Evolutionary conservation across 2,113 vertebrate genomes (phyloP).

Genomic region (Microtus oregoni): DNA sequence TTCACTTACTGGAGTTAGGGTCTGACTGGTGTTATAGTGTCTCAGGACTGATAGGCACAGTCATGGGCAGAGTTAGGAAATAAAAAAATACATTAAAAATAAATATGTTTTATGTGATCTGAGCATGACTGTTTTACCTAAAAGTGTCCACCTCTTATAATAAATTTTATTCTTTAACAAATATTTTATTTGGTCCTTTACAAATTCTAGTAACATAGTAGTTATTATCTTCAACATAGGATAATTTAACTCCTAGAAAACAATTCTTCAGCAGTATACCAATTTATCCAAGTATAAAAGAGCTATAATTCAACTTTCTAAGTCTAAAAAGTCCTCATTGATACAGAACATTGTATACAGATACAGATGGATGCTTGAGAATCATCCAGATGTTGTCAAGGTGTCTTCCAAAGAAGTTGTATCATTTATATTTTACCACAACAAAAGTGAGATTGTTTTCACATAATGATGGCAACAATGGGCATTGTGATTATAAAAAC

Average conservation of each 20-base stretch:
- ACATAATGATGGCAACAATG: not conserved
- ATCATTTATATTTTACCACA: not conserved
- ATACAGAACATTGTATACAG: too few relatives aligned
- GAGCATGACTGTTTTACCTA: slow-evolving; percentile 19
- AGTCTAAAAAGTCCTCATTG: not conserved
- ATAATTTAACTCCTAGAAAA: slow-evolving; percentile 50
- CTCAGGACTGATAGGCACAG: not conserved
- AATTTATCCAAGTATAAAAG: slow-evolving; percentile 12
- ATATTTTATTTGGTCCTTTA: slow-evolving; percentile 68
- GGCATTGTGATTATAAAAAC: not conserved
- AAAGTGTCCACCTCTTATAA: slow-evolving; percentile 48
- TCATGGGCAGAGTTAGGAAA: slow-evolving; percentile 10
- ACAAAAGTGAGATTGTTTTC: not conserved
- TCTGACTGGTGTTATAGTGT: not conserved
- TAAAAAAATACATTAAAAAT: slow-evolving; percentile 47
- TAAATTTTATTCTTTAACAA: slow-evolving; percentile 53
- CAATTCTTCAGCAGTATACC: slow-evolving; percentile 9
- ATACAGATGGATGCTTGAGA: not conserved
- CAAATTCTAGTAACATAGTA: slow-evolving; percentile 32
- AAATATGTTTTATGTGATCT: slow-evolving; percentile 40
- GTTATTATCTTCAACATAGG: slow-evolving; percentile 36
- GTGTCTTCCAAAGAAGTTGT: not conserved
- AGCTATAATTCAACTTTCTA: not conserved
- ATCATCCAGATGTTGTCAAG: not conserved
- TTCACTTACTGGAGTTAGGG: not conserved